A percentile compares a stretch with the other conserved stretches of the same genome.
phyloP scores from a whole-genome alignment of 2,888 invertebrate species.

The Lasioglossum villosulum region DNA sequence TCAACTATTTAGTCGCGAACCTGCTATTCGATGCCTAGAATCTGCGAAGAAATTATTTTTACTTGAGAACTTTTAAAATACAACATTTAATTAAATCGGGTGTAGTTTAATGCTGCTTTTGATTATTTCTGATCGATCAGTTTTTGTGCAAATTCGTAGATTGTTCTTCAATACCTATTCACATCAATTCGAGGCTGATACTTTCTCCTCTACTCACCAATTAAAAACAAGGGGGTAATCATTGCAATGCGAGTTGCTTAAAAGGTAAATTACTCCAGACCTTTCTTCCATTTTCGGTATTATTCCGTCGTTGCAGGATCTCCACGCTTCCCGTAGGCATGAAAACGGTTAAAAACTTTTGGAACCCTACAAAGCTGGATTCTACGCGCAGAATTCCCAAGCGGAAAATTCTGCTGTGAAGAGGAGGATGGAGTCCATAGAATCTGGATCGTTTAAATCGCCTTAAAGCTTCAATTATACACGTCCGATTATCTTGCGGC shows the following conservation, averaged over 20 bases:
- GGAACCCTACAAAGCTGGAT: neutral
- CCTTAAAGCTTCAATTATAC: neutral
- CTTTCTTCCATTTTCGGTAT: neutral
- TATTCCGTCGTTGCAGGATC: neutral
- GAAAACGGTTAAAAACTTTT: neutral
- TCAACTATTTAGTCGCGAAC: neutral
- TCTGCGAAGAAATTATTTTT: neutral
- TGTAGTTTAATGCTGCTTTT: neutral
- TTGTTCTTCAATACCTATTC: neutral
- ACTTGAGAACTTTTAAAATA: neutral
- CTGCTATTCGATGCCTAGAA: neutral
- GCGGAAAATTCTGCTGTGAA: neutral
- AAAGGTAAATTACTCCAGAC: neutral
- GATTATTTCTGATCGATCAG: no score
- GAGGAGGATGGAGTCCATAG: neutral
- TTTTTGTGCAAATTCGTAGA: neutral
- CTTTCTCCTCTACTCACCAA: neutral
- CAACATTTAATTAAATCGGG: neutral
- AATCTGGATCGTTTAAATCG: neutral
- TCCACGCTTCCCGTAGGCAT: neutral
- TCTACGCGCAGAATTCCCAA: neutral
- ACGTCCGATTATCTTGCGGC: conserved; percentile 4
- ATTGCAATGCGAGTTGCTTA: neutral
- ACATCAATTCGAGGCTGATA: no score
- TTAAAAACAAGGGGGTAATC: neutral